phyloP scores from a whole-genome alignment of 2,113 vertebrate species.

The Indri indri region DNA sequence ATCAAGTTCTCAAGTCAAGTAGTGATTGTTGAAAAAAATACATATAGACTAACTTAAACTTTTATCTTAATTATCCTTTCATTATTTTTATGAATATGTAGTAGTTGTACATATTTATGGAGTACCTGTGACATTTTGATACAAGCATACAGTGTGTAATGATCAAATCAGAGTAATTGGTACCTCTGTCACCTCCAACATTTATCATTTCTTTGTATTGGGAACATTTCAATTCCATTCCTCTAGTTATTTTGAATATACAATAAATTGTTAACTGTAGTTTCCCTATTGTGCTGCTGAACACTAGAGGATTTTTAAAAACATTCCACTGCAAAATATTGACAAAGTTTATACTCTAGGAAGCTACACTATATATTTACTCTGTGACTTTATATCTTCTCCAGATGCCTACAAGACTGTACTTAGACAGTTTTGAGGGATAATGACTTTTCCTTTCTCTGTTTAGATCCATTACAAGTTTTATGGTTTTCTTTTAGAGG shows the following conservation, averaged over 20 bases:
- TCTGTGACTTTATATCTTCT: neutral
- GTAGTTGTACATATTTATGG: neutral
- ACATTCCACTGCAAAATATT: neutral
- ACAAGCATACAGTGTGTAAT: too few species aligned
- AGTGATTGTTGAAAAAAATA: neutral
- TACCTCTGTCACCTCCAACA: too few species aligned
- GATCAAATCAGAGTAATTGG: too few species aligned
- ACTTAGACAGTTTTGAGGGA: neutral
- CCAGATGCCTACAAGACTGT: neutral
- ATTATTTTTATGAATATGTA: neutral
- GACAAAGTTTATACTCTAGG: neutral
- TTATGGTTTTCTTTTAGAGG: neutral
- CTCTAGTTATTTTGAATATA: too few species aligned
- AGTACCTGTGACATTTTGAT: neutral
- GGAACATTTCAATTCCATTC: too few species aligned
- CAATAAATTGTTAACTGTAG: neutral
- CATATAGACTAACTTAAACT: neutral
- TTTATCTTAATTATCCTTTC: neutral
- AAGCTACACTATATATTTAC: neutral
- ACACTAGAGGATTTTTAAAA: neutral
- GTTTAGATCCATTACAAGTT: neutral
- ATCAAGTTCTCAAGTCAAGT: neutral
- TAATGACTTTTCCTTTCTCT: neutral
- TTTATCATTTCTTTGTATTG: too few species aligned
- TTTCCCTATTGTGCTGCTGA: neutral